Evolutionary conservation across 1,140 invertebrate species (phyloP).

Genomic region (fruit fly (Drosophila melanogaster)): Release_6_plus_ISO1_MT NT_033779.5:9294501-9295000

Average conservation of each 20-base stretch:
- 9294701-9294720: slow-evolving; percentile 39
- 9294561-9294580: slow-evolving; percentile 61
- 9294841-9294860: slow-evolving; percentile 32
- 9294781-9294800: slow-evolving; percentile 73
- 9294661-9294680: slow-evolving; percentile 49
- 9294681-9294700: slow-evolving; percentile 41
- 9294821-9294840: slow-evolving; percentile 29
- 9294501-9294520: slow-evolving; percentile 77
- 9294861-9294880: slow-evolving; percentile 55
- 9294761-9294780: slow-evolving; percentile 43
- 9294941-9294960: slow-evolving; percentile 55
- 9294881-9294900: slow-evolving; percentile 71
- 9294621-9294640: slow-evolving; percentile 49
- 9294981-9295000: slow-evolving; percentile 57
- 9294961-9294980: slow-evolving; percentile 61
- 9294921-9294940: slow-evolving; percentile 67
- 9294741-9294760: slow-evolving; percentile 49
- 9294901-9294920: slow-evolving; percentile 73
- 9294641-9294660: slow-evolving; percentile 39
- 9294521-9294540: slow-evolving; percentile 40
- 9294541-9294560: slow-evolving; percentile 34
- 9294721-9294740: slow-evolving; percentile 67
- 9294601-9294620: slow-evolving; percentile 70
- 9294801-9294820: slow-evolving; percentile 33
- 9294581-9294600: slow-evolving; percentile 46